Conservation (phyloP, 2,113 vertebrate genomes). For the Anthoscopus minutus region DNA sequence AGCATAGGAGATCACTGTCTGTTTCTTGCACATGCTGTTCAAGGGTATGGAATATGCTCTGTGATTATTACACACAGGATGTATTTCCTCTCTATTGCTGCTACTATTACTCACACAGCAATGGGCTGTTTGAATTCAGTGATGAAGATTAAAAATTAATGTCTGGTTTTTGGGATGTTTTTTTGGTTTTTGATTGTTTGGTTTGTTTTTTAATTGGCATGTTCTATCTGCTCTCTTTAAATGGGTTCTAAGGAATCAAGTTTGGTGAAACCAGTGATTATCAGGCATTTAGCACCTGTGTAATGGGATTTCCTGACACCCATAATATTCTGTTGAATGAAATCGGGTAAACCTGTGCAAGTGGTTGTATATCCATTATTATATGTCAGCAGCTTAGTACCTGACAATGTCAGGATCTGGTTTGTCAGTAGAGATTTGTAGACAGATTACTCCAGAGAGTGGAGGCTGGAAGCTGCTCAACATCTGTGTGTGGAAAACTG, state of each 20-base stretch:
- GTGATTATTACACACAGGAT: background rate
- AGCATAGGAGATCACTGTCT: background rate
- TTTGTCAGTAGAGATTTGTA: background rate
- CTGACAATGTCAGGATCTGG: background rate
- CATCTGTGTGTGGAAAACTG: background rate
- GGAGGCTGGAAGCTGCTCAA: background rate
- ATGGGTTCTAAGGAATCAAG: background rate
- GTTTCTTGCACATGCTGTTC: background rate
- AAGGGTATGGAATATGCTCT: background rate
- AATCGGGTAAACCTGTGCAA: background rate
- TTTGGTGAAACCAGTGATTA: background rate
- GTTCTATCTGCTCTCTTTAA: background rate
- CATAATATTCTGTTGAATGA: background rate
- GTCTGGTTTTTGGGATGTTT: accelerated
- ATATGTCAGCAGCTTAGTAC: background rate
- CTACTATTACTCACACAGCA: background rate
- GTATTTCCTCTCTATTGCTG: background rate
- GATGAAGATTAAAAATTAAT: background rate
- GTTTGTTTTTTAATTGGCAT: background rate
- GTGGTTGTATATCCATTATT: background rate
- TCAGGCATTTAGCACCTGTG: background rate
- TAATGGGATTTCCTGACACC: background rate
- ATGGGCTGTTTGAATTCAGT: background rate
- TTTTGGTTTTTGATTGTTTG: background rate
- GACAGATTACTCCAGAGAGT: background rate